Evolutionary conservation across 2,113 vertebrate species (phyloP).

Genomic region (Ailuropoda melanoleuca): DNA sequence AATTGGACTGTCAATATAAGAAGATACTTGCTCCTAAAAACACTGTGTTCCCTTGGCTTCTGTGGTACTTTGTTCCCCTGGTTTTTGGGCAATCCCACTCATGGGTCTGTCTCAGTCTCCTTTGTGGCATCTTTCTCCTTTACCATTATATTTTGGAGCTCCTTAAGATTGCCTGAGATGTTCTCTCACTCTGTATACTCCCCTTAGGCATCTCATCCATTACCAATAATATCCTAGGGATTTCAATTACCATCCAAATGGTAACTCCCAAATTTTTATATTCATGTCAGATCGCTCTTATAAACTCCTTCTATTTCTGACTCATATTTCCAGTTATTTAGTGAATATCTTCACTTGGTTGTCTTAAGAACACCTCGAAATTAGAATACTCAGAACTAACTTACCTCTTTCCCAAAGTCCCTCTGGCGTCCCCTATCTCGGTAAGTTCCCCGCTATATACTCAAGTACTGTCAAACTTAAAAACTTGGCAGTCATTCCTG

Average conservation of each 20-base stretch:
- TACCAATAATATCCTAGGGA: background rate
- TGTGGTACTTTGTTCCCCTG: too few species aligned
- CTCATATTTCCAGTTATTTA: background rate
- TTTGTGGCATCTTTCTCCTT: background rate
- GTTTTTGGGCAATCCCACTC: background rate
- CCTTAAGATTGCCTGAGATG: background rate
- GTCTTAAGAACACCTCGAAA: constrained; percentile 13
- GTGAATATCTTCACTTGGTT: background rate
- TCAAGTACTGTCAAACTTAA: background rate
- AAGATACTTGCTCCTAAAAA: background rate
- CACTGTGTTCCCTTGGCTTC: background rate
- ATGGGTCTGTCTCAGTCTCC: background rate
- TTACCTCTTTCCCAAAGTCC: background rate
- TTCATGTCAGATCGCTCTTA: background rate
- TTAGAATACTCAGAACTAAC: background rate
- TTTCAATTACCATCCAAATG: background rate
- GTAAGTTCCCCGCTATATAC: background rate
- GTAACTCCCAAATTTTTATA: background rate
- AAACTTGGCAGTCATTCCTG: background rate
- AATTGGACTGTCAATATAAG: background rate
- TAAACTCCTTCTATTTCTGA: background rate
- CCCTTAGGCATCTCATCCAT: background rate
- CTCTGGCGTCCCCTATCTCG: background rate
- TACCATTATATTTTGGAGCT: background rate
- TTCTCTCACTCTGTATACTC: background rate